These are phyloP conservation scores for Hippocampus guttulatus DNA, from an alignment of 2,113 vertebrate genomes.

Conservation along the genomic window DNA sequence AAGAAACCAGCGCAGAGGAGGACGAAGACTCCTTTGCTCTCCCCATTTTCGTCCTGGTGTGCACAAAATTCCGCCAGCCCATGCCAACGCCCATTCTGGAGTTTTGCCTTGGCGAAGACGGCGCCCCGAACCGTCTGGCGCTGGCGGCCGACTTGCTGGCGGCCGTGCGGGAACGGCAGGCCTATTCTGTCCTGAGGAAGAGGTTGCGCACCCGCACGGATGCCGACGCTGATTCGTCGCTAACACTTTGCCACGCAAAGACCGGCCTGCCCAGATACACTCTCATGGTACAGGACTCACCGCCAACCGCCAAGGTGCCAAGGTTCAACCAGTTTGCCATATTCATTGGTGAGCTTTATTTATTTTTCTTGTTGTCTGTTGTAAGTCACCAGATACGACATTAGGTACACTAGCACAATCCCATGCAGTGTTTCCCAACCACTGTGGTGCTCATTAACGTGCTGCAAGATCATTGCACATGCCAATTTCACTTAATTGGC, in stretches of 20 bases:
- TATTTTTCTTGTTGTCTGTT: neutral
- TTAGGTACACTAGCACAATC: neutral
- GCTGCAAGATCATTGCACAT: too few species aligned
- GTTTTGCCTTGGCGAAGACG: slow-evolving; percentile 82
- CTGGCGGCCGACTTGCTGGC: slow-evolving; percentile 70
- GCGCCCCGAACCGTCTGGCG: slow-evolving; percentile 73
- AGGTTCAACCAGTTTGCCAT: slow-evolving; percentile 86
- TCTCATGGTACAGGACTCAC: slow-evolving; percentile 83
- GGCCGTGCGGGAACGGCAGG: slow-evolving; percentile 82
- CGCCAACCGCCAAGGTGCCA: slow-evolving; percentile 74
- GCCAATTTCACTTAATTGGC: too few species aligned
- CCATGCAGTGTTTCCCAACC: too few species aligned
- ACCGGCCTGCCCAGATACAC: slow-evolving; percentile 84
- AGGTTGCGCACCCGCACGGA: slow-evolving; percentile 77
- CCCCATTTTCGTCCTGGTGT: slow-evolving; percentile 86
- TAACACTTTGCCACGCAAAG: slow-evolving; percentile 81
- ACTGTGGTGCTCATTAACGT: too few species aligned
- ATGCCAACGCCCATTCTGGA: slow-evolving; percentile 81
- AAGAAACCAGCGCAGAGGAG: slow-evolving; percentile 30
- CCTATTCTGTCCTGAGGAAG: slow-evolving; percentile 82
- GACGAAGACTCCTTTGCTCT: slow-evolving; percentile 75
- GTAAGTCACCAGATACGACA: neutral
- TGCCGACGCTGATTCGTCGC: slow-evolving; percentile 53
- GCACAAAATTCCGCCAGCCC: slow-evolving; percentile 86
- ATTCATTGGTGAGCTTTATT: slow-evolving; percentile 86